Percentiles rank a stretch among this genome's conserved stretches.
Evolutionary conservation across 2,888 invertebrate species (phyloP).

Genomic region (Conchocele bisecta): DNA sequence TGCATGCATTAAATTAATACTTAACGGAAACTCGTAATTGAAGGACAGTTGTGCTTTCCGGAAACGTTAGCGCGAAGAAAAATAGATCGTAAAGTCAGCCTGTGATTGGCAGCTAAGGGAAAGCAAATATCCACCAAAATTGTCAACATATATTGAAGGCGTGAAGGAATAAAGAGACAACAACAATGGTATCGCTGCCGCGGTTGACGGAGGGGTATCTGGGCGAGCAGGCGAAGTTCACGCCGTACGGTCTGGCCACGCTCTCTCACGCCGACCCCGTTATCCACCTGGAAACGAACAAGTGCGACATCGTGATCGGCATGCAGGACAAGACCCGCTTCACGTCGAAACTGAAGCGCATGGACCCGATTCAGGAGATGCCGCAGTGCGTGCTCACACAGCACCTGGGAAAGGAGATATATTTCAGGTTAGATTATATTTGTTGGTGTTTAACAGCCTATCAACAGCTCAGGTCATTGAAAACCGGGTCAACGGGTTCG

Average conservation of each 20-base stretch:
- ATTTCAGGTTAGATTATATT: too few relatives aligned
- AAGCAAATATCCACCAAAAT: too few relatives aligned
- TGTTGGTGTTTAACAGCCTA: too few relatives aligned
- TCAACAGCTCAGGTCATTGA: too few relatives aligned
- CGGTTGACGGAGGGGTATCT: constrained; percentile 74
- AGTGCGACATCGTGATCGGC: constrained; percentile 70
- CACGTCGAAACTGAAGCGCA: constrained; percentile 69
- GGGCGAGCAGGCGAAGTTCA: constrained; percentile 74
- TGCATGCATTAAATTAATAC: too few relatives aligned
- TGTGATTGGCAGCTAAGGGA: too few relatives aligned
- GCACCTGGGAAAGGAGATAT: constrained; percentile 62
- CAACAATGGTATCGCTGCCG: constrained; percentile 60
- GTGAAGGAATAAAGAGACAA: constrained; percentile 55
- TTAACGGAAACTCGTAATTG: too few relatives aligned
- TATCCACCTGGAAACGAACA: constrained; percentile 64
- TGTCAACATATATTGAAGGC: too few relatives aligned
- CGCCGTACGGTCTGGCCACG: constrained; percentile 65
- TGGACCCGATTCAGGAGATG: constrained; percentile 70
- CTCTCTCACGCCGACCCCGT: constrained; percentile 70
- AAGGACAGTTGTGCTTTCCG: too few relatives aligned
- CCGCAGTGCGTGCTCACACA: constrained; percentile 69
- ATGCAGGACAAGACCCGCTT: constrained; percentile 61
- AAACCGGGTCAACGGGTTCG: too few relatives aligned
- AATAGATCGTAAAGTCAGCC: too few relatives aligned
- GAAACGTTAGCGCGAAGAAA: too few relatives aligned